A percentile compares a stretch with the other conserved stretches of the same genome.
These are phyloP conservation scores for Hipposideros larvatus DNA, from an alignment of 2,797 vertebrate genomes.

Conservation along the genomic window DNA sequence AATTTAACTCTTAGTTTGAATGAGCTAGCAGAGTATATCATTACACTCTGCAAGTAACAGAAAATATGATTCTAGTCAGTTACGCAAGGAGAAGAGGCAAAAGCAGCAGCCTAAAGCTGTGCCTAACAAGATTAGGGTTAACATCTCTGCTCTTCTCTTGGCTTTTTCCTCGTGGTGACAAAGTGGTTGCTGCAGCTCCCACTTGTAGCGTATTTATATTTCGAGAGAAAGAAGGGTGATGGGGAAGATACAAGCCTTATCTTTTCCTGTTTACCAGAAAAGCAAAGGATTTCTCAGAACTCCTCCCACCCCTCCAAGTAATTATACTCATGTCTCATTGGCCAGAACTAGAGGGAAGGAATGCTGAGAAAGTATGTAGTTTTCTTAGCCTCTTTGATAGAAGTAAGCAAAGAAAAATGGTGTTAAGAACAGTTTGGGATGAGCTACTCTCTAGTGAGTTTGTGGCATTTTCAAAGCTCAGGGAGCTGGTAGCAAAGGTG, in stretches of 20 bases:
- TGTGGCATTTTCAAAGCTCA: not conserved
- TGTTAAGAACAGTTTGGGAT: not conserved
- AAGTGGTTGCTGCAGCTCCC: not conserved
- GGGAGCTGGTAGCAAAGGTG: not conserved
- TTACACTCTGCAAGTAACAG: not conserved
- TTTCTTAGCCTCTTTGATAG: not conserved
- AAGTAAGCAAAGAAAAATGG: not conserved
- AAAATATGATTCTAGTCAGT: not conserved
- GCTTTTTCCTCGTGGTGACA: not conserved
- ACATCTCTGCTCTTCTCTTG: not conserved
- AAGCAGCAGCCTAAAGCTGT: not conserved
- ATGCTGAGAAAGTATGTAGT: not conserved
- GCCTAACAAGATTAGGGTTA: not conserved
- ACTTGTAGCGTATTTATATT: not conserved
- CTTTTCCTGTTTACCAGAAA: not conserved
- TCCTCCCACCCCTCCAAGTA: rapidly evolving
- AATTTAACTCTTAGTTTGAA: conserved; percentile 50
- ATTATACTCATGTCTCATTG: not conserved
- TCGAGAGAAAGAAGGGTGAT: not conserved
- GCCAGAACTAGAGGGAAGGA: not conserved
- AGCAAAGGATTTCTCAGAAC: not conserved
- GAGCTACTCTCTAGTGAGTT: not conserved
- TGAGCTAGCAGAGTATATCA: not conserved
- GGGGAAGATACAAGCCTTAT: not conserved
- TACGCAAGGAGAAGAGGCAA: not conserved